Percentiles rank a stretch among this genome's conserved stretches.
Conservation (phyloP, 2,113 vertebrate species). For the Irena cyanogastra region DNA sequence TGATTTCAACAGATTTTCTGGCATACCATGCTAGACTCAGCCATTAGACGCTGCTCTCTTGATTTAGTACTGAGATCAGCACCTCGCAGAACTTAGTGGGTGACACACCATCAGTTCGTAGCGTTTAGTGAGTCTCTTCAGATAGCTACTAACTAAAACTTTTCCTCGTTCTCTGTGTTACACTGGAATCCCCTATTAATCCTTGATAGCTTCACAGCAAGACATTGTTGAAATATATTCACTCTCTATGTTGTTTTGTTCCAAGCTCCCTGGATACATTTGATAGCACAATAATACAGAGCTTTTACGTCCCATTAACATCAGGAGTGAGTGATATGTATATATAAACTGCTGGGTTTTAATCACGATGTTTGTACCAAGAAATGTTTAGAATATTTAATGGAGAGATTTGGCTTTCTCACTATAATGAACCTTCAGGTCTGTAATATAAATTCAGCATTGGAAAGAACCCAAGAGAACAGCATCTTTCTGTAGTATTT, state of each 20-base stretch:
- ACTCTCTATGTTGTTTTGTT: neutral
- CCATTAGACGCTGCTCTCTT: slow-evolving; percentile 13
- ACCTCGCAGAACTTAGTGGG: neutral
- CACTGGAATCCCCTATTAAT: neutral
- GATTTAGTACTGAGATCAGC: slow-evolving; percentile 7
- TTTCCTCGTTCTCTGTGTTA: neutral
- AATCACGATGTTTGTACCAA: neutral
- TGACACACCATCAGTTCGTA: neutral
- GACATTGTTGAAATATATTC: neutral
- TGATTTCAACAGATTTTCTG: slow-evolving; percentile 27
- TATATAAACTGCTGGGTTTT: neutral
- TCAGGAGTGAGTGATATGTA: neutral
- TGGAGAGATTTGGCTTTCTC: neutral
- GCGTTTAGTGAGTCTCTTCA: neutral
- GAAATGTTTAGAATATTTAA: neutral
- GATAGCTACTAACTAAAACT: neutral
- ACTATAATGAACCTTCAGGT: neutral
- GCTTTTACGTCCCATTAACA: neutral
- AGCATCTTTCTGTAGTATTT: neutral
- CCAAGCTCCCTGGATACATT: neutral
- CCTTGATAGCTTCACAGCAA: neutral
- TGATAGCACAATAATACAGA: neutral
- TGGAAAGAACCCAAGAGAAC: neutral
- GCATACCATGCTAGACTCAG: neutral
- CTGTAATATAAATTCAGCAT: neutral